These are phyloP conservation scores for Chionomys nivalis DNA, from an alignment of 2,113 vertebrate species.

Conservation along the genomic window DNA sequence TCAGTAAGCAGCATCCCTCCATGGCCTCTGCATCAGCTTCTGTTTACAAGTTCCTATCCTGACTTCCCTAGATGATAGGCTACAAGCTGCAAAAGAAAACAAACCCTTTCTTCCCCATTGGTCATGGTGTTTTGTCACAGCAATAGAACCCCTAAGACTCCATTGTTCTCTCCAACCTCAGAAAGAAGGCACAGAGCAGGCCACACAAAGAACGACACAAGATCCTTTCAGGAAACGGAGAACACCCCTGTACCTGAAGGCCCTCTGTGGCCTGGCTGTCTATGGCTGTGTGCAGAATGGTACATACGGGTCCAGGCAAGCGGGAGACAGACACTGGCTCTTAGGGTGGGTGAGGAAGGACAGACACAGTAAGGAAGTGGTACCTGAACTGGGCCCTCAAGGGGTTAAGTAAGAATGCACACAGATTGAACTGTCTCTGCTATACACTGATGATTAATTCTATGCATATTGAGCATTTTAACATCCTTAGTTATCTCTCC, in stretches of 20 bases:
- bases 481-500: background rate
- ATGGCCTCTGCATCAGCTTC: background rate
- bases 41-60: background rate
- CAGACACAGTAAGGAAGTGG: background rate
- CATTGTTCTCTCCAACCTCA: background rate
- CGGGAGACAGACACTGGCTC: background rate
- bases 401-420: background rate
- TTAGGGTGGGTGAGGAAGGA: background rate
- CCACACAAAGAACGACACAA: background rate
- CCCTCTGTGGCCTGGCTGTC: background rate
- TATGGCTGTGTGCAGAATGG: background rate
- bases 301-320: background rate
- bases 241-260: background rate
- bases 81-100: background rate
- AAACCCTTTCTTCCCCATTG: background rate
- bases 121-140: background rate
- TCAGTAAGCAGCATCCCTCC: background rate
- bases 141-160: background rate
- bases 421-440: background rate
- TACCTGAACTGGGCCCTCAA: background rate
- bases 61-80: background rate
- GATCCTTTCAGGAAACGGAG: background rate
- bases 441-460: background rate
- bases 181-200: background rate
- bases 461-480: background rate